Evolutionary conservation across 30 jellyfish, hydroid and myxozoan species (phyloP), one percentile per base, ranked within the genome.

Genomic region (Cassiopea andromeda): DNA sequence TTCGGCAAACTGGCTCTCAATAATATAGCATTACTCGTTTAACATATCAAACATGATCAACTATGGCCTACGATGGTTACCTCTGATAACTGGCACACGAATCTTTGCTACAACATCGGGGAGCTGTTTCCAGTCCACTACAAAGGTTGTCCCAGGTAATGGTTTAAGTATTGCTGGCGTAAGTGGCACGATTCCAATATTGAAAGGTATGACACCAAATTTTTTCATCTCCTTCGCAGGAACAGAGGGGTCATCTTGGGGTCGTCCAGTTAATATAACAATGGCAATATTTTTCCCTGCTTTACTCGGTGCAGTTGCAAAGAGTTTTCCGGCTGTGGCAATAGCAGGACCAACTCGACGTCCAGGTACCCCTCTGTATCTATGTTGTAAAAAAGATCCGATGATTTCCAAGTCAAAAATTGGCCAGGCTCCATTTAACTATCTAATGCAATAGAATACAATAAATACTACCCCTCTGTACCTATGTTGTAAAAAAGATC

Each of bases 261-360:
- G 87, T 44, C 69, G 44, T 48, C 75, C 78, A 9, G 97, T 61
- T 38, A 89, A 48, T 4, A 90, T 48, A 19, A 90, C 83, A 46
- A 90, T 49, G 17, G 90, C 79, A 46, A 90, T 49, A 48, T 90
- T 90, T 54, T 81, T 89, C 46, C 85, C 90, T 64, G 93, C 71
- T 49, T 82, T 83, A 67, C 46, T 68, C 2, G 97, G 93, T 44
- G 93, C 92, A 7, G 85, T 90, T 1, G 87, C 83, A 57, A 90
- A 82, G 8, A 90, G 75, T 59, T 73, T 70, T 10, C 83, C 1
- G 10, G 93, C 97, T 0, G 82, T 50, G 38, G 38, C 69, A 38
- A 90, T 5, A n/a, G 97, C 97, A 2, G 82, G 90, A n/a, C 93
- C 93, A 75, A 90, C 77, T 44, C 80, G 66, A 43, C 84, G 44